These are phyloP conservation scores for Eulemur albifrons DNA, from an alignment of 2,797 vertebrate species.

Conservation along the genomic window DNA sequence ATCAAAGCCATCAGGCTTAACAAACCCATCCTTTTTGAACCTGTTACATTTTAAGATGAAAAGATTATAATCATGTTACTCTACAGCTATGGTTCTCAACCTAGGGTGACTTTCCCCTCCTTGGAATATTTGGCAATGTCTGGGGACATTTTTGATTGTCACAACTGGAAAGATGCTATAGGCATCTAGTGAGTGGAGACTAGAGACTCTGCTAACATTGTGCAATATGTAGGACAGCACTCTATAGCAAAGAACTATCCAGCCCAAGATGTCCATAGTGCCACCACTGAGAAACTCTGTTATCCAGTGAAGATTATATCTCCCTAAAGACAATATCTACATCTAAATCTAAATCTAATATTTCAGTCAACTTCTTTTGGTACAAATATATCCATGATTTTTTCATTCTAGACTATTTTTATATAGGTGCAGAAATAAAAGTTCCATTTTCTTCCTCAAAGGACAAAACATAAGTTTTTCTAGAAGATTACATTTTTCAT, in stretches of 20 bases:
- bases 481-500: not conserved
- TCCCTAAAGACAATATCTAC: not conserved
- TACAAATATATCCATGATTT: not conserved
- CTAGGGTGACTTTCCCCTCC: not conserved
- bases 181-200: not conserved
- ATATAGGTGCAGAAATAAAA: not conserved
- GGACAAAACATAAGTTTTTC: not conserved
- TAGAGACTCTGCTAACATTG: not conserved
- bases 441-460: not conserved
- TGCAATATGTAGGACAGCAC: not conserved
- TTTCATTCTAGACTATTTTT: not conserved
- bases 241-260: not conserved
- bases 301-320: not conserved
- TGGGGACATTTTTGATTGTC: not conserved
- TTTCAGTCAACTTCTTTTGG: not conserved
- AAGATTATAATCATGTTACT: not conserved
- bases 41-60: not conserved
- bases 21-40: not conserved
- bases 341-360: not conserved
- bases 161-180: not conserved
- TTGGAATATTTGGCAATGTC: not conserved
- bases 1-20: not conserved
- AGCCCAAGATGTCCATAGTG: not conserved
- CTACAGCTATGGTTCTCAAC: not conserved
- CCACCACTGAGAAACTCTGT: not conserved